Evolutionary conservation across 2,888 invertebrate genomes (phyloP), one percentile per base, ranked within the genome.

Genomic region (Andrena bicolor): DNA sequence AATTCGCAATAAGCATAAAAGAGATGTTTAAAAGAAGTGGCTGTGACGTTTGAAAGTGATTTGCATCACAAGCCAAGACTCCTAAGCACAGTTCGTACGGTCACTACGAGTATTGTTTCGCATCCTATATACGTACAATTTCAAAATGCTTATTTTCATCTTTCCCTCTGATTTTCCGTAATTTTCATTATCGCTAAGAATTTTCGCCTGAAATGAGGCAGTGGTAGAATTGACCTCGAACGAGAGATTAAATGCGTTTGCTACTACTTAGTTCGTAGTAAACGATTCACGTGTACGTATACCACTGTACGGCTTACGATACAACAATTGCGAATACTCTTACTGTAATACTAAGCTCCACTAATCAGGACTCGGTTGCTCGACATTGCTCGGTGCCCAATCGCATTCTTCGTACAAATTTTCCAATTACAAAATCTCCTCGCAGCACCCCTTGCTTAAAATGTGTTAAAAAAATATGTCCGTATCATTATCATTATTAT

Each of bases 381-480:
- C 13, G 5, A 72, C 35, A 35, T n/a, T 13, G 41, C 41, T 16
- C 41, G 41, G 41, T 5, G 41, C 5, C 41, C 41, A 49, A 53
- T 64, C 32, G 64, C 20, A 30, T 23, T 63, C 56, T 16, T 71
- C 6, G n/a, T 76, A 76, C 41, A 63, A 71, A 60, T 61, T 32
- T 60, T 49, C 8, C 32, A n/a, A 13, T 77, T 65, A 66, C 51
- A 66, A 75, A 65, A 26, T 20, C 30, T 20, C 51, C 60, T 58
- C 63, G 69, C 79, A 73, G 81, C 73, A 81, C 60, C 81, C 41
- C 64, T 30, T 41, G 53, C 69, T 66, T 70, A 61, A 80, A 74
- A 69, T 48, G 66, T 53, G 51, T 72, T 80, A 60, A 80, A 74
- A 80, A 80, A 70, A 80, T 74, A 81, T 30, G 69, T 81, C 41